These are phyloP conservation scores for Perdita meconis DNA, from an alignment of 2,888 invertebrate genomes.

Conservation along the genomic window DNA sequence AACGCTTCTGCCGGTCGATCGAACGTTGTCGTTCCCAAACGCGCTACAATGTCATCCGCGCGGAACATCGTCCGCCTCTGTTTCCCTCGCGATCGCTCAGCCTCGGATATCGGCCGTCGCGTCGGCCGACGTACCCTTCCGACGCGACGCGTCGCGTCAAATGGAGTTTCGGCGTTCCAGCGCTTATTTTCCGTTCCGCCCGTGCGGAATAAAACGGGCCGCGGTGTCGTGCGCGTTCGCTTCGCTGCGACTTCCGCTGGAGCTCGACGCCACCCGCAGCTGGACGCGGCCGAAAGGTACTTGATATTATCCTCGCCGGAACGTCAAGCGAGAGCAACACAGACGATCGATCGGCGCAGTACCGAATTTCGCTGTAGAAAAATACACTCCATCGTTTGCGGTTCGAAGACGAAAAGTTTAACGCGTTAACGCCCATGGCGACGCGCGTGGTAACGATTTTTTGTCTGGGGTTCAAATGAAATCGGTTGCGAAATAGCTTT, in stretches of 20 bases:
- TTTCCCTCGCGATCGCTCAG: neutral
- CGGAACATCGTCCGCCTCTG: constrained; percentile 20
- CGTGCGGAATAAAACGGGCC: constrained; percentile 38
- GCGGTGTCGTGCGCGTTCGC: constrained; percentile 35
- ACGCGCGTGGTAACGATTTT: constrained; percentile 37
- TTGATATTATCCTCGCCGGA: constrained; percentile 25
- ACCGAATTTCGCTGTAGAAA: neutral
- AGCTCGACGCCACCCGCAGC: constrained; percentile 32
- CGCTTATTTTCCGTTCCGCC: constrained; percentile 32
- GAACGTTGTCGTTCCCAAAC: constrained; percentile 52
- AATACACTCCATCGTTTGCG: neutral
- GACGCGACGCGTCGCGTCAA: constrained; percentile 21
- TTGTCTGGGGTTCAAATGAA: constrained; percentile 42
- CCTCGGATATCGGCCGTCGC: constrained; percentile 2
- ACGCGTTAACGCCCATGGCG: neutral
- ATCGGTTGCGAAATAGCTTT: constrained; percentile 49
- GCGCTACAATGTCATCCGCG: constrained; percentile 33
- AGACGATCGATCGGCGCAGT: constrained; percentile 25
- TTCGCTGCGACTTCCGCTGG: constrained; percentile 47
- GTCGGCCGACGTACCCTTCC: neutral
- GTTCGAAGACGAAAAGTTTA: neutral
- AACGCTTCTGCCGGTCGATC: constrained; percentile 47
- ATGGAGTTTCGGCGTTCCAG: constrained; percentile 26
- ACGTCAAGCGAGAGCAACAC: constrained; percentile 31
- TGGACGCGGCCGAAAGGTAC: constrained; percentile 40